Conservation (phyloP, 2,797 vertebrate genomes). For the Ceyx erithaca region DNA sequence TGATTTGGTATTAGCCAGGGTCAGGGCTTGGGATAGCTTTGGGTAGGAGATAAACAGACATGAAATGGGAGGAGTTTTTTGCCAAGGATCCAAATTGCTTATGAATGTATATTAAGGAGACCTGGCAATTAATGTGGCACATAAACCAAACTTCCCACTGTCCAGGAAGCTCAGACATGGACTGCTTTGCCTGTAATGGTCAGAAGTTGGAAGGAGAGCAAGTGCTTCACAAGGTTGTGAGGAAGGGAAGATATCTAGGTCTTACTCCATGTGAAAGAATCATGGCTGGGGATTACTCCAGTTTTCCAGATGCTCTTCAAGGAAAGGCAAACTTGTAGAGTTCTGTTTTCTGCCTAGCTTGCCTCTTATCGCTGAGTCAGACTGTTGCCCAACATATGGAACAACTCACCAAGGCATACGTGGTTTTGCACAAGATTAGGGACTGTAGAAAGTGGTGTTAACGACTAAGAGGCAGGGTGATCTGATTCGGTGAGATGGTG, state of each 20-base stretch:
- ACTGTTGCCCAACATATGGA: not conserved
- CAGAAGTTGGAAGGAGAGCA: not conserved
- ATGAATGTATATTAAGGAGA: not conserved
- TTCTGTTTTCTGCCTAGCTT: not conserved
- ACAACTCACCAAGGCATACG: not conserved
- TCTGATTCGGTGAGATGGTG: not conserved
- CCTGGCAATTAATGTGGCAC: not conserved
- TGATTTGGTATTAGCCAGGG: not conserved
- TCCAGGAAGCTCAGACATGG: not conserved
- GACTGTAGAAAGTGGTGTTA: not conserved
- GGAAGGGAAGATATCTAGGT: not conserved
- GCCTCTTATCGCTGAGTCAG: not conserved
- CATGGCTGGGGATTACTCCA: rapidly evolving
- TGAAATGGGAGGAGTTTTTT: not conserved
- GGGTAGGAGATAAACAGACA: not conserved
- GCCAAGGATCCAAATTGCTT: not conserved
- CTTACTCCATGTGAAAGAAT: not conserved
- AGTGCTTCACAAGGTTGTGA: not conserved
- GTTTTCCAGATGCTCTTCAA: not conserved
- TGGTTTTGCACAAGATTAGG: not conserved
- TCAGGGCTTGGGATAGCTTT: not conserved
- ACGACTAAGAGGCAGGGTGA: not conserved
- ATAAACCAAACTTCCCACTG: not conserved
- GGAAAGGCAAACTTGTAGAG: not conserved
- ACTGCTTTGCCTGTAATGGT: not conserved